Evolutionary conservation across 2,797 vertebrate species (phyloP), one percentile per base, ranked within the genome.

Genomic region (Acipenser transmontanus): DNA sequence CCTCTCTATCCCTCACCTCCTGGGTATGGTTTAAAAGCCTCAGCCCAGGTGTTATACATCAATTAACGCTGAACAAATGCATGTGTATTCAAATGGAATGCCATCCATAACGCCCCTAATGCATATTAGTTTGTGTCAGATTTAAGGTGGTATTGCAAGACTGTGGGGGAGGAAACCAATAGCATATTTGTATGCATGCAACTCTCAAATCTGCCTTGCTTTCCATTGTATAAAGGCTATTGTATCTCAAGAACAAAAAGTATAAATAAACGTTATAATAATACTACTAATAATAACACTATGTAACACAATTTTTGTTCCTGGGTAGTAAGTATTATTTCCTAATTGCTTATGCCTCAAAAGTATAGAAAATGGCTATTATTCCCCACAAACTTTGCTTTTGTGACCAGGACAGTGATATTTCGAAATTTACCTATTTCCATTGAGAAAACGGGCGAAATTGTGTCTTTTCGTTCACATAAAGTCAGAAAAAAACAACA

Each of bases 21-120:
- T n/a, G 4, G 0, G 68, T 66, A 54, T 13, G 65, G 34, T 34
- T 34, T 34, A 3, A 34, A 34, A 34, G 34, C 34, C 34, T 34
- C 34, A 34, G 34, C 34, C 34, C 34, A 34, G 34, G 34, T 34
- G 34, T 4, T 57, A 64, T 13, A 52, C 67, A 76, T 52, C 50
- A 52, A 67, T 14, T 20, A 64, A 64, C 66, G 73, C 64, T 8
- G 51, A 68, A 10, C 7, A 48, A 57, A 8, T 52, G 51, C 34
- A 52, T 59, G 61, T 61, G 61, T 68, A 70, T 5, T 12, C 12
- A 57, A 57, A 10, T 57, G 54, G 6, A 57, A 57, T 72, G 66
- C 64, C 72, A 72, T 73, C 74, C 73, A 80, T 77, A 8, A 73
- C 76, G 67, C 72, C 60, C 70, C 70, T 59, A 80, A 71, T 74